Conservation (phyloP, 2,113 vertebrate species). For the Galbula dea region DNA sequence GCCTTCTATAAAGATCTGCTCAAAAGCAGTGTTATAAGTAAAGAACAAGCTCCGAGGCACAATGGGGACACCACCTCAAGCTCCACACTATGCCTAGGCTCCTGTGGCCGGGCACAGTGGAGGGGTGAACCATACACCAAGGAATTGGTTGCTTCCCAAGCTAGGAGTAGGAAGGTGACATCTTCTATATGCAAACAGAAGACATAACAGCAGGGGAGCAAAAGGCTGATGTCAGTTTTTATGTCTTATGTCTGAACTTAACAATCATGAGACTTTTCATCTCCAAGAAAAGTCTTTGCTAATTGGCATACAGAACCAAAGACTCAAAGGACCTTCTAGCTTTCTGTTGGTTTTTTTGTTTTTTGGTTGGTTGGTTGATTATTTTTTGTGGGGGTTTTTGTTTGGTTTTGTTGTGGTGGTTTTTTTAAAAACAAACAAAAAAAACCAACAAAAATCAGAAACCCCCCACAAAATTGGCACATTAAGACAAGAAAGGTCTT, state of each 20-base stretch:
- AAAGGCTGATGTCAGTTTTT: neutral
- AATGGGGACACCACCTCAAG: rapidly evolving
- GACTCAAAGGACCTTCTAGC: neutral
- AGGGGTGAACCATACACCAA: neutral
- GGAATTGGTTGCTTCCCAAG: neutral
- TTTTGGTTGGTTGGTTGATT: neutral
- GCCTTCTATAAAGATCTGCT: neutral
- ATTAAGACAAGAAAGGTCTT: neutral
- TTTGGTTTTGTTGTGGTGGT: neutral
- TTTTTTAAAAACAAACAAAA: no score
- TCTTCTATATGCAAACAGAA: rapidly evolving
- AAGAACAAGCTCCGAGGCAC: neutral
- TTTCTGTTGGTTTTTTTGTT: neutral
- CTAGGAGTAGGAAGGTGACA: neutral
- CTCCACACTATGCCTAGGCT: neutral
- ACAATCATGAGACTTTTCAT: neutral
- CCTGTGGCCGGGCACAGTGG: neutral
- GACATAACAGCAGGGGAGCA: neutral
- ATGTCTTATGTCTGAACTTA: neutral
- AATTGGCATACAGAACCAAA: neutral
- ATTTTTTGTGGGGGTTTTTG: neutral
- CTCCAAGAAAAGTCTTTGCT: neutral
- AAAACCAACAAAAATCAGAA: neutral
- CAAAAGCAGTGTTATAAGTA: neutral
- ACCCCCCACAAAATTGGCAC: neutral